Percentiles rank a stretch among this genome's conserved stretches.
Conservation (phyloP, 35 echinoderm and acorn worm genomes). For the Nesometra sesokonis region DNA sequence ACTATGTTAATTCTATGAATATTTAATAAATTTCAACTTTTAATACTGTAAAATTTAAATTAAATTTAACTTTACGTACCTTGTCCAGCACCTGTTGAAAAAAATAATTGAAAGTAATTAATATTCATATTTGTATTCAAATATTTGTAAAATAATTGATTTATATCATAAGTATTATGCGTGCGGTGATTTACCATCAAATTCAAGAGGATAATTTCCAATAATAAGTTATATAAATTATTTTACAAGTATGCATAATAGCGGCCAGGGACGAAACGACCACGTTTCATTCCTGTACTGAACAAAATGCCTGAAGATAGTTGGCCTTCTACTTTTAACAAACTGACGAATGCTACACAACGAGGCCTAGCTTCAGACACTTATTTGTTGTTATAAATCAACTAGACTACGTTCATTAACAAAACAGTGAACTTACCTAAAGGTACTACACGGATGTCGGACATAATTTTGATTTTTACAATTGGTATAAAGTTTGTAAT, state of each 20-base stretch:
- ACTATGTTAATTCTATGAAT: background rate
- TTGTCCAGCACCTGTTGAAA: slow-evolving; percentile 25
- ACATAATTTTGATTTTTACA: background rate
- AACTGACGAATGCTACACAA: no score
- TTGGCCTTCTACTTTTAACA: no score
- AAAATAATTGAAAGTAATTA: background rate
- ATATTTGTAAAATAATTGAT: background rate
- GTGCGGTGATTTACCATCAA: no score
- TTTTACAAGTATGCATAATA: no score
- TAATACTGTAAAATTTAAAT: background rate
- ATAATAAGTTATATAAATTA: no score
- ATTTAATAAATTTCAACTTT: background rate
- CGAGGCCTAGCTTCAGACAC: background rate
- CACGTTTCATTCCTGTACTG: background rate
- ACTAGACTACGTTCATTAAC: background rate
- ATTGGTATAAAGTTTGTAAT: no score
- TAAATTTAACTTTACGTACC: background rate
- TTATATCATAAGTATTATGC: background rate
- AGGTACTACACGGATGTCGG: background rate
- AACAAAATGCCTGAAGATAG: background rate
- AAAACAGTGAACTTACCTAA: background rate
- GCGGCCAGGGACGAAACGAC: no score
- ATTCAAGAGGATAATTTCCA: no score
- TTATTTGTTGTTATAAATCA: no score
- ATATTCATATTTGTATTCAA: background rate